Evolutionary conservation across 1,140 invertebrate genomes (phyloP).

Genomic region (Brachionus manjavacas): DNA sequence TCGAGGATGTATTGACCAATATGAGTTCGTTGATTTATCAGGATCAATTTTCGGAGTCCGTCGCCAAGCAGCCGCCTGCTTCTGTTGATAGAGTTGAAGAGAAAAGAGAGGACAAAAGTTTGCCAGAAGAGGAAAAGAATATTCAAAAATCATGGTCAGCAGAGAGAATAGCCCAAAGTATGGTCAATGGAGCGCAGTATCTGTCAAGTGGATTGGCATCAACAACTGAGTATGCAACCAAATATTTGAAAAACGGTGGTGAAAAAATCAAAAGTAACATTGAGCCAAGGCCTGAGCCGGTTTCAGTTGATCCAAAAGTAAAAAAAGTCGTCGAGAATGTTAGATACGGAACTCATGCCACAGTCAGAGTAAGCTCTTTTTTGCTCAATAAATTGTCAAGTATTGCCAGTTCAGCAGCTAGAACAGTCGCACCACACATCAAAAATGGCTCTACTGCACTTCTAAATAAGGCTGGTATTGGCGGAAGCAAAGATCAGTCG

Average conservation of each 20-base stretch:
- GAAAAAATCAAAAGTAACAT: constrained; percentile 21
- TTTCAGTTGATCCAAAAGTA: constrained; percentile 16
- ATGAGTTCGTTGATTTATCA: not conserved
- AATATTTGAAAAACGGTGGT: not conserved
- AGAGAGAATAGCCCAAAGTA: constrained; percentile 9
- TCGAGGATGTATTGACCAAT: constrained; percentile 18
- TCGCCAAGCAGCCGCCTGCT: not conserved
- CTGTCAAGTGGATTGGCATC: not conserved
- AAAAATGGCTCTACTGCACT: not conserved
- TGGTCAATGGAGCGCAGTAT: constrained; percentile 10
- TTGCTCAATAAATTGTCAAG: constrained; percentile 11
- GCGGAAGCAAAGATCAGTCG: not conserved
- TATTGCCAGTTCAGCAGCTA: not conserved
- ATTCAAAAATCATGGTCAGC: not conserved
- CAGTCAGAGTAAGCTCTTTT: constrained; percentile 26
- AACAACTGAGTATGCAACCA: constrained; percentile 26
- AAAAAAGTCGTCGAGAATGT: constrained; percentile 6
- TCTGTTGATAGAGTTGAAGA: not conserved
- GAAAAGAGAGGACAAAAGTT: not conserved
- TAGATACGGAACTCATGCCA: constrained; percentile 15
- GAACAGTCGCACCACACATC: constrained; percentile 14
- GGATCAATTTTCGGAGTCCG: not conserved
- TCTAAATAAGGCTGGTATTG: not conserved
- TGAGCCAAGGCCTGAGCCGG: not conserved
- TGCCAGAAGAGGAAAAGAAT: not conserved